These are phyloP conservation scores for Panopea generosa DNA, from an alignment of 2,888 invertebrate genomes.

Conservation along the genomic window DNA sequence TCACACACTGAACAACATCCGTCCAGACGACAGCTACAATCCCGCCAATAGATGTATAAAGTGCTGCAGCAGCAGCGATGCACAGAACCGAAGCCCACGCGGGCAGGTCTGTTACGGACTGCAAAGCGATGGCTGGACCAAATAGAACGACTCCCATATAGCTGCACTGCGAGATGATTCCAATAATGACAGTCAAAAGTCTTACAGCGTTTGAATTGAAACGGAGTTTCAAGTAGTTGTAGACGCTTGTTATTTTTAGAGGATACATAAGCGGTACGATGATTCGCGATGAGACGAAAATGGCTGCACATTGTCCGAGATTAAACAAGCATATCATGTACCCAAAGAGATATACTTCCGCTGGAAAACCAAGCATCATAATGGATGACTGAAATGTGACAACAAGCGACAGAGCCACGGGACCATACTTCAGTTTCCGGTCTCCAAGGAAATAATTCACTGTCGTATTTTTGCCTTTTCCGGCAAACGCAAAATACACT, in stretches of 20 bases:
- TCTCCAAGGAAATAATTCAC: slow-evolving; percentile 73
- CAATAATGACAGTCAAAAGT: slow-evolving; percentile 60
- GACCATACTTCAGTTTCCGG: slow-evolving; percentile 68
- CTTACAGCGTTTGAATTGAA: slow-evolving; percentile 61
- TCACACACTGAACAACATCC: slow-evolving; percentile 44
- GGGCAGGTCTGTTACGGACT: slow-evolving; percentile 61
- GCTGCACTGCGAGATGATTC: slow-evolving; percentile 63
- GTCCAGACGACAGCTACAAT: slow-evolving; percentile 52
- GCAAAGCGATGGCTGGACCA: slow-evolving; percentile 68
- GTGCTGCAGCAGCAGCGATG: slow-evolving; percentile 48
- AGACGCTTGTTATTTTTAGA: slow-evolving; percentile 73
- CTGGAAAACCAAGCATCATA: slow-evolving; percentile 76
- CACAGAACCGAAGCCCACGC: slow-evolving; percentile 52
- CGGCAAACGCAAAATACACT: slow-evolving; percentile 63
- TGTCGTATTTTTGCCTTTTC: slow-evolving; percentile 59
- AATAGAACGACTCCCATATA: slow-evolving; percentile 71
- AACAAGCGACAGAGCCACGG: slow-evolving; percentile 74
- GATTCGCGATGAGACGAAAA: slow-evolving; percentile 59
- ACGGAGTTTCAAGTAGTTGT: slow-evolving; percentile 69
- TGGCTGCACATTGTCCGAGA: slow-evolving; percentile 62
- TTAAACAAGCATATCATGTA: slow-evolving; percentile 58
- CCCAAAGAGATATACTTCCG: slow-evolving; percentile 74
- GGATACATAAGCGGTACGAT: slow-evolving; percentile 72
- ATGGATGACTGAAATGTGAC: slow-evolving; percentile 78
- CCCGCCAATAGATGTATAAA: slow-evolving; percentile 61